A percentile compares a stretch with the other conserved stretches of the same genome.
Evolutionary conservation across 1,140 invertebrate species (phyloP).

Genomic region (Palaemon carinicauda): DNA sequence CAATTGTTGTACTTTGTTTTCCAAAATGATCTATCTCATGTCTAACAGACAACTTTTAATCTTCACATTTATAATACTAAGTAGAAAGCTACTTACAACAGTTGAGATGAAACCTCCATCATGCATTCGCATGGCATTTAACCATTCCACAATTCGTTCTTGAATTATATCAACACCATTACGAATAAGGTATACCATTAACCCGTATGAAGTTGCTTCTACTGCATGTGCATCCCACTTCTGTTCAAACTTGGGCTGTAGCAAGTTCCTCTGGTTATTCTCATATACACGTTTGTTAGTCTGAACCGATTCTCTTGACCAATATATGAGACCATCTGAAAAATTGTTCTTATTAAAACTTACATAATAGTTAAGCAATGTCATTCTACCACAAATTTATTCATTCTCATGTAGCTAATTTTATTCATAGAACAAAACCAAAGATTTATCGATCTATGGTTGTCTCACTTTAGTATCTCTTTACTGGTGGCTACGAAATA

Average conservation of each 20-base stretch:
- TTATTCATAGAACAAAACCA: too few species aligned
- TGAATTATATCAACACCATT: conserved; percentile 65
- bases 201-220: conserved; percentile 71
- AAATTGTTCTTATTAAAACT: too few species aligned
- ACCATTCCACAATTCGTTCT: conserved; percentile 70
- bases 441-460: too few species aligned
- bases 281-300: conserved; percentile 65
- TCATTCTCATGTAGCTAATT: too few species aligned
- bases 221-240: conserved; percentile 67
- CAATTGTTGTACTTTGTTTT: too few species aligned
- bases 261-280: conserved; percentile 67
- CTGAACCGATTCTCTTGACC: conserved; percentile 65
- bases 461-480: too few species aligned
- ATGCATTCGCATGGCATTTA: conserved; percentile 70
- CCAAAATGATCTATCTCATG: too few species aligned
- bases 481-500: too few species aligned
- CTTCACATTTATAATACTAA: too few species aligned
- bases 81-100: conserved; percentile 64
- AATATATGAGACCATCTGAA: conserved; percentile 68
- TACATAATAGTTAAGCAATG: too few species aligned
- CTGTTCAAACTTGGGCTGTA: conserved; percentile 64
- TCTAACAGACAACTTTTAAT: too few species aligned
- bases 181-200: conserved; percentile 68
- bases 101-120: conserved; percentile 71
- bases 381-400: too few species aligned